These are phyloP conservation scores for Puffinus mauretanicus DNA, from an alignment of 2,113 vertebrate species.

Conservation along the genomic window DNA sequence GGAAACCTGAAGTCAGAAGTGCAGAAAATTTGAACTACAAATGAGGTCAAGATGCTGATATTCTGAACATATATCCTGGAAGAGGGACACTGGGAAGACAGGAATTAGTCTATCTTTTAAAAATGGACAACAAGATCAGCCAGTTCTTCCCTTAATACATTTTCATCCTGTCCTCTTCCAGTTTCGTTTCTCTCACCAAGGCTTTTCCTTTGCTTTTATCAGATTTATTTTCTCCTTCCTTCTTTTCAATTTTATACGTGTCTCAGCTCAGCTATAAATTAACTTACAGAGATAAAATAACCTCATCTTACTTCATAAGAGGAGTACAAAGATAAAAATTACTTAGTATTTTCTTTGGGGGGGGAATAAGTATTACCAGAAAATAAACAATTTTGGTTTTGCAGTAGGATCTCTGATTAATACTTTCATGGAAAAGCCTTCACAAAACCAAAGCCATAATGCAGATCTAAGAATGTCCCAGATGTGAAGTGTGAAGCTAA, in stretches of 20 bases:
- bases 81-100: neutral
- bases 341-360: neutral
- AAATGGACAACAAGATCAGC: neutral
- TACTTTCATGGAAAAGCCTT: neutral
- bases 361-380: neutral
- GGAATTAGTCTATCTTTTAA: neutral
- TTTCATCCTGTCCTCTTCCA: neutral
- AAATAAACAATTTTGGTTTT: neutral
- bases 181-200: neutral
- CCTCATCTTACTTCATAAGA: neutral
- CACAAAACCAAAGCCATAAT: neutral
- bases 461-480: neutral
- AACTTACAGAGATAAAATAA: neutral
- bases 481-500: neutral
- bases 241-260: neutral
- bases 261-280: neutral
- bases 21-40: constrained; percentile 34
- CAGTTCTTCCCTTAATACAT: neutral
- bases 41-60: neutral
- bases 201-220: neutral
- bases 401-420: neutral
- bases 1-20: constrained; percentile 10
- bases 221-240: neutral
- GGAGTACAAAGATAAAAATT: neutral
- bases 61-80: neutral